phyloP scores from a whole-genome alignment of 2,888 invertebrate species.

The Andrena hattorfiana region DNA sequence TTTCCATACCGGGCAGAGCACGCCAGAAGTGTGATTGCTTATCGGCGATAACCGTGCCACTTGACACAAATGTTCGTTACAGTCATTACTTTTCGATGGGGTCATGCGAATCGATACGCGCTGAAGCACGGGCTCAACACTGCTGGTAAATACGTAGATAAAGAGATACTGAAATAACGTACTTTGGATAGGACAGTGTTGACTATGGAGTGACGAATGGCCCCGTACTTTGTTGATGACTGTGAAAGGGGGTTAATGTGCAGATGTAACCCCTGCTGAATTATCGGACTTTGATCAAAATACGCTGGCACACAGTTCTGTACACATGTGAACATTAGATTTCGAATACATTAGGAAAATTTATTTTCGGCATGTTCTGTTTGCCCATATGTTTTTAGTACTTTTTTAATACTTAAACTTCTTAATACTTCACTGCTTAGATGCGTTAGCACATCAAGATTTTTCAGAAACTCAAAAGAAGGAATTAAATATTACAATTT shows the following conservation, averaged over 20 bases:
- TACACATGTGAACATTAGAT: too few relatives aligned
- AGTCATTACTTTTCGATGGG: slow-evolving; percentile 62
- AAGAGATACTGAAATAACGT: slow-evolving; percentile 65
- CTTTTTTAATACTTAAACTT: too few relatives aligned
- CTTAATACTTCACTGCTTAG: too few relatives aligned
- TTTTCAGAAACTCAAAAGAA: neutral
- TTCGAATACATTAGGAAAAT: too few relatives aligned
- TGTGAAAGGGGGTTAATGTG: slow-evolving; percentile 8
- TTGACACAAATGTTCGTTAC: slow-evolving; percentile 68
- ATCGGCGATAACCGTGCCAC: slow-evolving; percentile 49
- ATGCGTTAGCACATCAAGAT: neutral
- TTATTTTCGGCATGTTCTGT: too few relatives aligned
- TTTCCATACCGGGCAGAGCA: slow-evolving; percentile 24
- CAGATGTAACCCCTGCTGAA: neutral
- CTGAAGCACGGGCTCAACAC: slow-evolving; percentile 35
- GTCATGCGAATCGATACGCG: slow-evolving; percentile 52
- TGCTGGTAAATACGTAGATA: slow-evolving; percentile 50
- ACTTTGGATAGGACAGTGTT: slow-evolving; percentile 42
- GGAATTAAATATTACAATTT: too few relatives aligned
- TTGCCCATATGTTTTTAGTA: too few relatives aligned
- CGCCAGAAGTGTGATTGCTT: slow-evolving; percentile 51
- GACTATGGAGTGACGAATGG: slow-evolving; percentile 57
- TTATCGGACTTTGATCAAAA: neutral
- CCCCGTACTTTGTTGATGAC: slow-evolving; percentile 35
- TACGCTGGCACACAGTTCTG: neutral